These are phyloP conservation scores for Seladonia tumulorum DNA, from an alignment of 2,888 invertebrate genomes.

Conservation along the genomic window DNA sequence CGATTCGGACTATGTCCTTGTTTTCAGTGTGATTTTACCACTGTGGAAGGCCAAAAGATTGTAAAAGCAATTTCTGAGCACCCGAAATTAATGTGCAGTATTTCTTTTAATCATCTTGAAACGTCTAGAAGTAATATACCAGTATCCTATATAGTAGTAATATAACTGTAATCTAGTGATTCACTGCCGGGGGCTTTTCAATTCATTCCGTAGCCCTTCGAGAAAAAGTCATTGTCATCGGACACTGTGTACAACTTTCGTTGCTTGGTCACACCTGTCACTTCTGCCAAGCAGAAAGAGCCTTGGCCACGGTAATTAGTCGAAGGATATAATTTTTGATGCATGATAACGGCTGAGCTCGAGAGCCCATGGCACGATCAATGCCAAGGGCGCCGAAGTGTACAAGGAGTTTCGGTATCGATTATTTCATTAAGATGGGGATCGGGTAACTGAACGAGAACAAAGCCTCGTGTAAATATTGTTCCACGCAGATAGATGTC, in stretches of 20 bases:
- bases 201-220: no score
- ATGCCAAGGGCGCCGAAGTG: conserved; percentile 7
- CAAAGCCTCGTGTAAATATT: neutral
- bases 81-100: no score
- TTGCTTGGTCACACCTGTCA: neutral
- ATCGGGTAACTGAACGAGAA: conserved; percentile 5
- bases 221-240: no score
- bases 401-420: neutral
- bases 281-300: neutral
- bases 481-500: neutral
- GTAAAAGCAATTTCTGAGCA: no score
- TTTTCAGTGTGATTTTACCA: neutral
- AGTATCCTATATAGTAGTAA: no score
- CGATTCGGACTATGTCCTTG: neutral
- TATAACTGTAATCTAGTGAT: no score
- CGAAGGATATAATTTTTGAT: neutral
- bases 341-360: neutral
- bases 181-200: no score
- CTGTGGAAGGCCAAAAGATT: no score
- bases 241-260: neutral
- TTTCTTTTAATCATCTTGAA: no score
- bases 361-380: neutral
- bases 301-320: neutral
- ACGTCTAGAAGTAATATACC: no score
- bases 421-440: neutral